phyloP scores from a whole-genome alignment of 1,140 invertebrate genomes.

The Globodera rostochiensis region DNA sequence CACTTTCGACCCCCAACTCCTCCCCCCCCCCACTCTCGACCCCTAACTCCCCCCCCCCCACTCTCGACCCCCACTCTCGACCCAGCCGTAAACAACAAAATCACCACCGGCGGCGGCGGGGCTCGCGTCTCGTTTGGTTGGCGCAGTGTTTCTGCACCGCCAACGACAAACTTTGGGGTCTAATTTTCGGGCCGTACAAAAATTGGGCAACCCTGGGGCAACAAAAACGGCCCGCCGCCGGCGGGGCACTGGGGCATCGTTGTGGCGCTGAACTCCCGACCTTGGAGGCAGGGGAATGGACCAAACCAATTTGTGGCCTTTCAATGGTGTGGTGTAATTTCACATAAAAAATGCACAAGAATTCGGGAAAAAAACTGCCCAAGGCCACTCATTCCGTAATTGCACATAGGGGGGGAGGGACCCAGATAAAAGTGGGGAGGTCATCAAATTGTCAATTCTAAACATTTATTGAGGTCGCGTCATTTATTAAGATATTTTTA shows the following conservation, averaged over 20 bases:
- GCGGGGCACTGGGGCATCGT: too few species aligned
- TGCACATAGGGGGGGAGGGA: neutral
- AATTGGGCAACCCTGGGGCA: neutral
- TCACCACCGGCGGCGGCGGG: too few species aligned
- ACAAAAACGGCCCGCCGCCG: neutral
- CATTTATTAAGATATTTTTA: too few species aligned
- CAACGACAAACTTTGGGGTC: neutral
- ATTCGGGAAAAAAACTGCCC: neutral
- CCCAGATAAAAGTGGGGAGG: too few species aligned
- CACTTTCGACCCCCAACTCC: neutral
- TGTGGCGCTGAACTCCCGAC: too few species aligned
- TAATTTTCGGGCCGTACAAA: neutral
- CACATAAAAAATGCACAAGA: constrained; percentile 1
- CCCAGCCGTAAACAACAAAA: too few species aligned
- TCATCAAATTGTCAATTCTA: too few species aligned
- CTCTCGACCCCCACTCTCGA: neutral
- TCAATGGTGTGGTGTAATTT: neutral
- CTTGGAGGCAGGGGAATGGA: too few species aligned
- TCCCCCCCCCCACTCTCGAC: neutral
- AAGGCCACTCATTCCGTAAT: neutral
- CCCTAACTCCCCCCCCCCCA: too few species aligned
- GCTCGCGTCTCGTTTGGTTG: too few species aligned
- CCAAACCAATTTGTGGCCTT: neutral
- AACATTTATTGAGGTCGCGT: too few species aligned
- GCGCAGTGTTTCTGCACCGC: neutral